A percentile compares a stretch with the other conserved stretches of the same genome.
Conservation (phyloP, 1,140 invertebrate genomes). For the Gerris buenoi region DNA sequence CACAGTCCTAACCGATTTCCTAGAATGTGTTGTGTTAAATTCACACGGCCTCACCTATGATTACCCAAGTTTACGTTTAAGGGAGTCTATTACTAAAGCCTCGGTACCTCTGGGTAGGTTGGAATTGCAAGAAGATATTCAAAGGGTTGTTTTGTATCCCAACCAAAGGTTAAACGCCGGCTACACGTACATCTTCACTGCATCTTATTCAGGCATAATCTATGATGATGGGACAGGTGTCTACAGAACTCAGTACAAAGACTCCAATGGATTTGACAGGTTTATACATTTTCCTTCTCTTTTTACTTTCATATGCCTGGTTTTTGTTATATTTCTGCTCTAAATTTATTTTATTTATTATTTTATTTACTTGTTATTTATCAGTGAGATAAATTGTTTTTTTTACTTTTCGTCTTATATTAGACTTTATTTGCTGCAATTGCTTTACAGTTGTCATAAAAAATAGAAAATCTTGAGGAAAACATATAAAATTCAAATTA, state of each 20-base stretch:
- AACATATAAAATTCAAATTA: too few species aligned
- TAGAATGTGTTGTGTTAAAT: neutral
- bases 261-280: neutral
- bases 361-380: too few species aligned
- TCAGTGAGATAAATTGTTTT: too few species aligned
- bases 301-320: too few species aligned
- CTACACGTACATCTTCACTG: neutral
- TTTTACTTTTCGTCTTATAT: too few species aligned
- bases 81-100: neutral
- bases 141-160: neutral
- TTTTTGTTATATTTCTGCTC: too few species aligned
- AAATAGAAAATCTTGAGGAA: too few species aligned
- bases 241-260: neutral
- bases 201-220: constrained; percentile 2
- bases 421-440: too few species aligned
- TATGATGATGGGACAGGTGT: constrained; percentile 1
- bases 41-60: neutral
- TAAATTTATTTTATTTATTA: too few species aligned
- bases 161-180: neutral
- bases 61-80: neutral
- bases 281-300: neutral
- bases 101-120: neutral
- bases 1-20: neutral
- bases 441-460: too few species aligned
- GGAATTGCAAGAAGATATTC: neutral